Percentiles rank a stretch among this genome's conserved stretches.
These are phyloP conservation scores for Ophioderma brevispina DNA, from an alignment of 35 echinoderm and acorn worm species.

Conservation along the genomic window DNA sequence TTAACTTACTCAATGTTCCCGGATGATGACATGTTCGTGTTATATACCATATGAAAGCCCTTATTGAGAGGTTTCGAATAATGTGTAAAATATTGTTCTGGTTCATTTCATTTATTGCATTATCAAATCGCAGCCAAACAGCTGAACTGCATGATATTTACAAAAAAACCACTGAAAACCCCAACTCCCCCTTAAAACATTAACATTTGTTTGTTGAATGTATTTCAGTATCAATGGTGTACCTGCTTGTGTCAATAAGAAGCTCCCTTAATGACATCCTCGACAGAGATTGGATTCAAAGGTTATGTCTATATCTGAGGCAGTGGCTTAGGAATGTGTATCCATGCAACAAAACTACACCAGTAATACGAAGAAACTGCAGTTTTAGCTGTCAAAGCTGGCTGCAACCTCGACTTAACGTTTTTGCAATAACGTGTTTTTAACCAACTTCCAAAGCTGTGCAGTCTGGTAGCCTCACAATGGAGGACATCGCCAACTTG, in stretches of 20 bases:
- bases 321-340: constrained; percentile 66
- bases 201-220: too few relatives aligned
- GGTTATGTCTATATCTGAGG: constrained; percentile 94
- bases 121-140: too few relatives aligned
- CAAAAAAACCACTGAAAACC: too few relatives aligned
- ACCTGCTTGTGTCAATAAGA: constrained; percentile 81
- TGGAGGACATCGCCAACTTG: constrained; percentile 27
- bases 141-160: too few relatives aligned
- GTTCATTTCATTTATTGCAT: too few relatives aligned
- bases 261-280: constrained; percentile 85
- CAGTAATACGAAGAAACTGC: constrained; percentile 53
- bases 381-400: constrained; percentile 51
- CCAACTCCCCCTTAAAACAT: too few relatives aligned
- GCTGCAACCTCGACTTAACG: constrained; percentile 83
- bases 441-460: constrained; percentile 63
- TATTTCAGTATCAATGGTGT: constrained; percentile 86
- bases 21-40: too few relatives aligned
- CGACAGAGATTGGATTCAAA: constrained; percentile 77
- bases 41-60: too few relatives aligned
- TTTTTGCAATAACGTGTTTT: constrained; percentile 32
- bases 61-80: too few relatives aligned
- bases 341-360: constrained; percentile 70
- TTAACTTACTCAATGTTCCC: too few relatives aligned
- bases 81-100: too few relatives aligned
- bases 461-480: constrained; percentile 43